Base-by-base conservation (phyloP, 2,113 vertebrate species). In the Tachycineta bicolor region DNA sequence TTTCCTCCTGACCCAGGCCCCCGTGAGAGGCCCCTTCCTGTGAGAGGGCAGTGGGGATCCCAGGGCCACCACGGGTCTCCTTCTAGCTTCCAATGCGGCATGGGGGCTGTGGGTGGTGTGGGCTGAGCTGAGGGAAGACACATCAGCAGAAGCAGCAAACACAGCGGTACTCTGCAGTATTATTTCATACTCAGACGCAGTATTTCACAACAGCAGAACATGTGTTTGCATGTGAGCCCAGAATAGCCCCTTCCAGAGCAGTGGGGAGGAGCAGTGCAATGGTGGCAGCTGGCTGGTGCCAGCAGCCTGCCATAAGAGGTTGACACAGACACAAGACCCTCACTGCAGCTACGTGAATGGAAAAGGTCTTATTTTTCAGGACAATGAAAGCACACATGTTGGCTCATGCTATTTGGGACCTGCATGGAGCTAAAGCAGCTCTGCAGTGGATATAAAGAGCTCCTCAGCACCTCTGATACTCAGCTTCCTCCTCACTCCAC, bases 141-240 rank as follows among this genome's bases (percentile, higher is more conserved):
- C 21, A 21, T 0, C 0, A 75, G 37, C 24, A 82, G 37, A 49
- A 87, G 44, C 2, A 63, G 43, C 53, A 68, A 69, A 43, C 12
- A 17, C 41, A 52, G 56, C 0, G 0, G 50, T 67, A 24, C 50
- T 14, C 13, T 2, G 1, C 0, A 2, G 14, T 0, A 0, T 37
- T 46, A 60, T 60, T 76, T 64, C 2, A 0, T 56, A 5, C 14
- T 46, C 56, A 37, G 74, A 71, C 70, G n/a, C 6, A 47, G 31
- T 60, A 46, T 82, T 39, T 59, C 3, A 1, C 52, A 55, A 15
- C 6, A 60, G 56, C 0, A 3, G 73, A 63, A 18, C 3, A 3
- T 25, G 25, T 39, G 24, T 28, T 83, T 64, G 34, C 31, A 22
- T 17, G 13, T 23, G 65, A 95, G 56, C 80, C 44, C 52, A 26